A percentile compares a stretch with the other conserved stretches of the same genome.
Evolutionary conservation across 92 coral and sea anemone genomes (phyloP).

Genomic region (Phymanthus crucifer): DNA sequence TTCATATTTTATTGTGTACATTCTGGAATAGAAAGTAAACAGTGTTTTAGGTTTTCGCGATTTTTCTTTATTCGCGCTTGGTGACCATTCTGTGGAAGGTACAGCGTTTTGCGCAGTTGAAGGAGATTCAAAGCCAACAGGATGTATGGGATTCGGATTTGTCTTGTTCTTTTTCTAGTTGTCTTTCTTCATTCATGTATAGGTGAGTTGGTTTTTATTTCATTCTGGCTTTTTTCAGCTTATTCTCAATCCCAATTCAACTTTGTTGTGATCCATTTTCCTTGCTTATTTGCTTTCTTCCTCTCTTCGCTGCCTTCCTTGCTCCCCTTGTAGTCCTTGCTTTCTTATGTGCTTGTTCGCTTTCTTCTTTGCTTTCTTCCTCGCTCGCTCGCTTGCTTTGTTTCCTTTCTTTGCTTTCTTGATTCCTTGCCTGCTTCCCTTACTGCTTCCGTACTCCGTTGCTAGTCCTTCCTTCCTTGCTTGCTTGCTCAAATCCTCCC

Average conservation of each 20-base stretch:
- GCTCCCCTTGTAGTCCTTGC: neutral
- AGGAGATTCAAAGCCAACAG: neutral
- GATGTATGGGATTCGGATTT: no score
- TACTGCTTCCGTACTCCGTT: neutral
- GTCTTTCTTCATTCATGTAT: neutral
- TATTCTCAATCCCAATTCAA: neutral
- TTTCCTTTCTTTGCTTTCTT: neutral
- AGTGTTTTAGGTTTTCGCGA: neutral
- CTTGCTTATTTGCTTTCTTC: neutral
- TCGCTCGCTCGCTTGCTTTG: no score
- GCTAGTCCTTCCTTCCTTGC: neutral
- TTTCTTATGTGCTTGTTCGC: neutral
- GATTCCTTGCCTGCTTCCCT: neutral
- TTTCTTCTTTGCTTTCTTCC: neutral
- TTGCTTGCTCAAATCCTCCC: neutral
- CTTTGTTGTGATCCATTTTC: neutral
- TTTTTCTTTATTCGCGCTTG: neutral
- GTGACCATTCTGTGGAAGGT: neutral
- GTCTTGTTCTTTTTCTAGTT: neutral
- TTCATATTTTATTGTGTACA: neutral
- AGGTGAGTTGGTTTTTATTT: neutral
- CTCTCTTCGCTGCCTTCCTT: neutral
- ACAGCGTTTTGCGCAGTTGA: neutral
- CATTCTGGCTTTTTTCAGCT: neutral
- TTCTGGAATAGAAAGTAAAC: neutral